Base-by-base conservation (phyloP, 2,888 invertebrate genomes). In the Scaptomyza polygonia region DNA sequence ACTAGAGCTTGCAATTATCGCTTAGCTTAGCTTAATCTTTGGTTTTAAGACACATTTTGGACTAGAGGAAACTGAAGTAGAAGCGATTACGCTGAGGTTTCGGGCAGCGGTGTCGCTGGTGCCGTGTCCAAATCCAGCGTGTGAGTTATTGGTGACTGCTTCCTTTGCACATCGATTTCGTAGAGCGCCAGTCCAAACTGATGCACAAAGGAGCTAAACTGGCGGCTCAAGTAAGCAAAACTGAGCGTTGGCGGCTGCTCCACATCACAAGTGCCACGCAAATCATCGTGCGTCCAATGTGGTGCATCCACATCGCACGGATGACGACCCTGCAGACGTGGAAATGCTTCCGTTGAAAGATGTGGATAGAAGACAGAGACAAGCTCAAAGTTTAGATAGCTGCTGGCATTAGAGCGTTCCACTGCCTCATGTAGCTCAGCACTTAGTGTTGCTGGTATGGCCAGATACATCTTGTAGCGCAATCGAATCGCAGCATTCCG, bases 341-440 rank as follows among this genome's bases (percentile, higher is more conserved):
- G 96, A 57, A 96, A 92, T 1, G 95, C 95, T 91, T 97, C 96
- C 0, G 93, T 93, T 43, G 95, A 95, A 64, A 96, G 92, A 91
- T 97, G 96, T 0, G 96, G 96, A 92, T 94, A 96, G 91, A 95
- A 95, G 0, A 93, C 92, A 55, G 93, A 92, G 2, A 94, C 91
- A 69, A 93, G 91, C 29, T 92, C 91, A 66, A 94, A 94, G 91
- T 36, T 91, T 84, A 71, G 82, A 83, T 81, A 88, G 43, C 77
- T 90, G 77, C 70, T 92, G 74, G 72, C 92, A 92, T 68, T 92
- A 89, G 77, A 73, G 2, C 61, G 72, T 29, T 54, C 62, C 44
- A 88, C 58, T 0, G 81, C 79, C 47, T 80, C 74, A 45, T 77
- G 65, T n/a, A 96, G 93, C 53, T 94, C 93, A 47, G 93, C 91